These are phyloP conservation scores for Electrona antarctica DNA, from an alignment of 2,113 vertebrate species.

Conservation along the genomic window DNA sequence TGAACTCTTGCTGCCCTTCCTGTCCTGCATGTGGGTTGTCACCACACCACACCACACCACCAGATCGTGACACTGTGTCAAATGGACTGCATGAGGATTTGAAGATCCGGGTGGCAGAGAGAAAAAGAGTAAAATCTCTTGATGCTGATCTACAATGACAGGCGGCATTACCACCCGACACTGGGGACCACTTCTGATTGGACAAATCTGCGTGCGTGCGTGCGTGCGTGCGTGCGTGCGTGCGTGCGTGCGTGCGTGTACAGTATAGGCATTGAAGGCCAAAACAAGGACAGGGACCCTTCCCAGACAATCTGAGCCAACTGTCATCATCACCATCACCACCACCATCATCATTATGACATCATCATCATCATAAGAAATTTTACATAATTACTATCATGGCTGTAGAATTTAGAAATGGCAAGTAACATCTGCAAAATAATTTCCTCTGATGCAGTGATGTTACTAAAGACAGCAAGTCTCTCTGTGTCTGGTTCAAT, in stretches of 20 bases:
- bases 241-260: slow-evolving; percentile 7
- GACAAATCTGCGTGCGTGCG: slow-evolving; percentile 35
- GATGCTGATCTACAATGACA: slow-evolving; percentile 60
- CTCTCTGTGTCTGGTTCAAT: slow-evolving; percentile 34
- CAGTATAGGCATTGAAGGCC: background rate
- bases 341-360: slow-evolving; percentile 25
- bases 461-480: slow-evolving; percentile 22
- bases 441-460: slow-evolving; percentile 26
- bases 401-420: background rate
- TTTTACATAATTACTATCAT: background rate
- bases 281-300: slow-evolving; percentile 51
- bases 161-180: slow-evolving; percentile 60
- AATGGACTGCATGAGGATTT: no score
- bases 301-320: slow-evolving; percentile 64
- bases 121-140: slow-evolving; percentile 25
- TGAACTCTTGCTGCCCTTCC: no score
- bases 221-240: background rate
- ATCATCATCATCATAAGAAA: slow-evolving; percentile 25
- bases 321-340: slow-evolving; percentile 45
- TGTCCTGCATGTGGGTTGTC: no score
- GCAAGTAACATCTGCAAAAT: background rate
- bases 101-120: slow-evolving; percentile 4
- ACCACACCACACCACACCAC: no score
- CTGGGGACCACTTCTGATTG: slow-evolving; percentile 55
- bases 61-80: no score